Conservation (phyloP, 2,113 vertebrate species). For the Oceanites oceanicus region DNA sequence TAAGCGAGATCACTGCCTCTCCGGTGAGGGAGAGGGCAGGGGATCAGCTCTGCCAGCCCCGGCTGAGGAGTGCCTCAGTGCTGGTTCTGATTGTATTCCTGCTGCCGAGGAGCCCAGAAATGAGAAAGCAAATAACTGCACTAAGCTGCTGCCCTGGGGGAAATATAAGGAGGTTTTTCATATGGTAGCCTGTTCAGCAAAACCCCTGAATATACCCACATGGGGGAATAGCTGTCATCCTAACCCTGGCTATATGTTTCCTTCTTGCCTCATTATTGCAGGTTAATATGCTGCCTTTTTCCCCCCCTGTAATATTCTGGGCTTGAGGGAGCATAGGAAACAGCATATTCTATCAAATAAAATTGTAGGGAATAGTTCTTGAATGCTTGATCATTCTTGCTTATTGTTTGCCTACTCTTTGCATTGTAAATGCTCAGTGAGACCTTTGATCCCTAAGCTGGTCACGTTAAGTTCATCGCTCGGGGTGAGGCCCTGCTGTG, state of each 20-base stretch:
- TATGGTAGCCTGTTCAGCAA: neutral
- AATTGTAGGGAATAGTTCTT: neutral
- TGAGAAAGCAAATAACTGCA: neutral
- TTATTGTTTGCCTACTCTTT: neutral
- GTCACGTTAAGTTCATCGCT: neutral
- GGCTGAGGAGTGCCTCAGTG: neutral
- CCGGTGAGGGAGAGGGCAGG: neutral
- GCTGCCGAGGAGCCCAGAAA: neutral
- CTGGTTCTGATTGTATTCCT: neutral
- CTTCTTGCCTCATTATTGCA: neutral
- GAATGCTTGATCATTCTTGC: neutral
- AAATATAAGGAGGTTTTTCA: neutral
- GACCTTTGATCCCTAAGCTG: slow-evolving; percentile 18
- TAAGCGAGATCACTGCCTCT: neutral
- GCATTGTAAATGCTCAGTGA: neutral
- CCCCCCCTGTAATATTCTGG: neutral
- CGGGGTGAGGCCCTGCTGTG: neutral
- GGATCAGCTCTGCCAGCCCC: neutral
- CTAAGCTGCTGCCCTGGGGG: neutral
- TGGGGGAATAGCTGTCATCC: neutral
- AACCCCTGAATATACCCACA: accelerated
- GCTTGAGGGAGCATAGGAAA: neutral
- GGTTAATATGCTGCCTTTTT: neutral
- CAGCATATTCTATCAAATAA: neutral
- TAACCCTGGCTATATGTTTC: neutral